Conservation (phyloP, 35 echinoderm and acorn worm species). For the Anneissia japonica region DNA sequence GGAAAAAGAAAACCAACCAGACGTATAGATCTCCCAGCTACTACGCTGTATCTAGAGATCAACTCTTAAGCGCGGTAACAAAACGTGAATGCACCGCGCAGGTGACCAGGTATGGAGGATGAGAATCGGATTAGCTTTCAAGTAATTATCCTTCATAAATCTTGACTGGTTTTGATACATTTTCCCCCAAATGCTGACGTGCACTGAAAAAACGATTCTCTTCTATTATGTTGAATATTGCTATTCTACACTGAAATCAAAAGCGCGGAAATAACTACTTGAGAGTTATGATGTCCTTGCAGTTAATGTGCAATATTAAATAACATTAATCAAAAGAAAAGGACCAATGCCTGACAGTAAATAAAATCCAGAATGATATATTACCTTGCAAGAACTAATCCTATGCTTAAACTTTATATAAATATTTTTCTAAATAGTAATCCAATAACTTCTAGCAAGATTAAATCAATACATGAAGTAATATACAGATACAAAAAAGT, state of each 20-base stretch:
- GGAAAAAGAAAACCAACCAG: neutral
- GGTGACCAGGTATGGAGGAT: neutral
- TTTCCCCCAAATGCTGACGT: neutral
- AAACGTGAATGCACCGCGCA: neutral
- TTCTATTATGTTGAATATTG: neutral
- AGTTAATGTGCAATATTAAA: neutral
- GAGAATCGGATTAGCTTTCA: neutral
- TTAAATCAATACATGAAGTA: neutral
- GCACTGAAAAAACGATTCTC: neutral
- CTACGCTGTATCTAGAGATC: neutral
- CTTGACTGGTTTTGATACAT: neutral
- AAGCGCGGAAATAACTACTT: neutral
- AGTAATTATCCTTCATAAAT: neutral
- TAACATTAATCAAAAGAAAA: neutral
- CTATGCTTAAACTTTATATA: neutral
- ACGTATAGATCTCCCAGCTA: neutral
- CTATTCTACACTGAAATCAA: neutral
- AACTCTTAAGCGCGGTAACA: neutral
- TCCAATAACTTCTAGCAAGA: neutral
- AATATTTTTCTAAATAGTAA: constrained; percentile 1
- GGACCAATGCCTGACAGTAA: neutral
- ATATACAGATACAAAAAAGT: too few species aligned
- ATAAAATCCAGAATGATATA: neutral
- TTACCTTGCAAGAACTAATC: neutral
- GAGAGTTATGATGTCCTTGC: neutral